Evolutionary conservation across 1,140 invertebrate species (phyloP), one percentile per base, ranked within the genome.

Genomic region (Choristoneura fumiferana): DNA sequence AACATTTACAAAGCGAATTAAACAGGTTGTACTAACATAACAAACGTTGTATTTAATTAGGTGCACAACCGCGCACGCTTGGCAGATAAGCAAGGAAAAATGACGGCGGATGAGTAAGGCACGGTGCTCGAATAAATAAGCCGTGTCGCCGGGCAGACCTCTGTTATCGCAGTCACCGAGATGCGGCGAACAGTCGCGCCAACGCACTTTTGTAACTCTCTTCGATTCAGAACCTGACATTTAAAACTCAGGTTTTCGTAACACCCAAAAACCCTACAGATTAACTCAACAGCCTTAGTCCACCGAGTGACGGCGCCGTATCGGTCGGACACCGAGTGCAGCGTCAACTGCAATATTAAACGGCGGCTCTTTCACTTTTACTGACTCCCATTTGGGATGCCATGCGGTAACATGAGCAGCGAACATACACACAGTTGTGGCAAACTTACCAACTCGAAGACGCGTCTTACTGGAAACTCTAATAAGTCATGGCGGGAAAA

Each of bases 181-280:
- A 87, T 82, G 83, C 77, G 75, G 69, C 55, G 67, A 69, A 69
- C 70, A 65, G 57, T 69, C 64, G 57, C 68, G 68, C 73, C n/a
- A 65, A 6, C 73, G 66, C 69, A 72, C 67, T 70, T 78, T 76
- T 70, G 73, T 74, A 76, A 70, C 70, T 67, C 70, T n/a, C n/a
- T n/a, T n/a, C 64, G 65, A 66, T 75, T 76, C 78, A 78, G 72
- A 80, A 77, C 72, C 72, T 72, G 70, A 78, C 69, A 73, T 82
- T 78, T 75, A 84, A 71, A 72, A 67, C 76, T 76, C 75, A 71
- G 71, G 76, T 81, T 85, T 86, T 88, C 80, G 76, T 80, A 62
- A 73, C 75, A 73, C 53, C 75, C 68, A 61, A 73, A 80, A 75
- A 83, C 68, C 60, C 10, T 57, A 67, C 77, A 65, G 71, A 80